Evolutionary conservation across 2,797 vertebrate genomes (phyloP).

Genomic region (Hephaestus fuliginosus): DNA sequence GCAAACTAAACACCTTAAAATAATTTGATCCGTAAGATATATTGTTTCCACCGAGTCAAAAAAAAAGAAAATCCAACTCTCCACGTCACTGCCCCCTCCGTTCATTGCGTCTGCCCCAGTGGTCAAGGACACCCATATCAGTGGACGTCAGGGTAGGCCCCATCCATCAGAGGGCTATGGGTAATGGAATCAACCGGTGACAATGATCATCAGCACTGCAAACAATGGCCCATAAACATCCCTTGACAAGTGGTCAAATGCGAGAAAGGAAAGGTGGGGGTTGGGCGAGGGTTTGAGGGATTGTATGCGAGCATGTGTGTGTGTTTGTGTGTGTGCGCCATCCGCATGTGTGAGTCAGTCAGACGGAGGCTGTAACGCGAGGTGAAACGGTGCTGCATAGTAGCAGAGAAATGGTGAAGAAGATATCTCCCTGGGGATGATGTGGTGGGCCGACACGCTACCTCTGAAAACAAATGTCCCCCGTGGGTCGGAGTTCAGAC

Average conservation of each 20-base stretch:
- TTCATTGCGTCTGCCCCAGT: slow-evolving; percentile 70
- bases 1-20: background rate
- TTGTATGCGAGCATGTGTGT: slow-evolving; percentile 23
- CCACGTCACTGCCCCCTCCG: slow-evolving; percentile 30
- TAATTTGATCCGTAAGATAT: background rate
- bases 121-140: slow-evolving; percentile 88
- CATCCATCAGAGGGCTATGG: slow-evolving; percentile 85
- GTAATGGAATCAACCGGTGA: slow-evolving; percentile 88
- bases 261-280: slow-evolving; percentile 49
- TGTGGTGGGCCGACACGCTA: slow-evolving; percentile 41
- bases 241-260: slow-evolving; percentile 83
- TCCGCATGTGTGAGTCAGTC: slow-evolving; percentile 54
- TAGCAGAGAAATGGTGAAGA: slow-evolving; percentile 64
- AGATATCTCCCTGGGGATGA: slow-evolving; percentile 58
- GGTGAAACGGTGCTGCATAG: slow-evolving; percentile 43
- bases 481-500: slow-evolving; percentile 67
- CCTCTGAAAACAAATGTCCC: slow-evolving; percentile 69
- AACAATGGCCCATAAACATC: slow-evolving; percentile 89
- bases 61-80: slow-evolving; percentile 23
- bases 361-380: slow-evolving; percentile 56
- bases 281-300: slow-evolving; percentile 52
- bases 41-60: slow-evolving; percentile 23
- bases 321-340: slow-evolving; percentile 12
- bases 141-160: slow-evolving; percentile 78
- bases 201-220: slow-evolving; percentile 88